phyloP scores from a whole-genome alignment of 2,113 vertebrate genomes.

The Gyps fulvus region DNA sequence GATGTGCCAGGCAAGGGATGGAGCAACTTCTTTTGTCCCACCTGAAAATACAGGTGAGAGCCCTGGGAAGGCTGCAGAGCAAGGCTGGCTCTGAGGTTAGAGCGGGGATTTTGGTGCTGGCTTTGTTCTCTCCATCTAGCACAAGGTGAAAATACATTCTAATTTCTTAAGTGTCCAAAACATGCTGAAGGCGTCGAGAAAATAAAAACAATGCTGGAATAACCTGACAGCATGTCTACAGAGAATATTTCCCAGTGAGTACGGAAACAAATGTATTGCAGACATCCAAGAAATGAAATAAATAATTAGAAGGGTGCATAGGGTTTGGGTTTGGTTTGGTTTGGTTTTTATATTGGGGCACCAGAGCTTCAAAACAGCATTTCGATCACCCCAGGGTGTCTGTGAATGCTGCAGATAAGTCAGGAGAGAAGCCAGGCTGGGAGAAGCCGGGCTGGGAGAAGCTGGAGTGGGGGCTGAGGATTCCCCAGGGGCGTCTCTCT shows the following conservation, averaged over 20 bases:
- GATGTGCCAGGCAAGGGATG: background rate
- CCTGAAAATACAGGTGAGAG: background rate
- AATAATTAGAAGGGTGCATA: background rate
- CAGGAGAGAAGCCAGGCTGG: background rate
- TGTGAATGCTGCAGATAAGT: background rate
- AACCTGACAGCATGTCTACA: background rate
- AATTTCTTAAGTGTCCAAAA: background rate
- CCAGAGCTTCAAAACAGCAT: background rate
- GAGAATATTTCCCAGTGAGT: background rate
- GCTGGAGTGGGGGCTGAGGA: rapidly evolving
- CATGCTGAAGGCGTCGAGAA: background rate
- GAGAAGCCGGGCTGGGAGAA: background rate
- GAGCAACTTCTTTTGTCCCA: background rate
- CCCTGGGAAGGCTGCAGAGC: background rate
- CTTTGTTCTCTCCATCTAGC: background rate
- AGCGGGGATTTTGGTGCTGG: background rate
- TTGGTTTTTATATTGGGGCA: background rate
- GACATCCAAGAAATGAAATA: background rate
- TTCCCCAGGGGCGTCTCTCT: background rate
- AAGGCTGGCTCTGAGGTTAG: background rate
- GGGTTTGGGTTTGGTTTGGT: background rate
- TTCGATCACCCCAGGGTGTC: background rate
- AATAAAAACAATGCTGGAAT: background rate
- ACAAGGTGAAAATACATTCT: background rate
- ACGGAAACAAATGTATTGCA: no score